Evolutionary conservation across 2,888 invertebrate species (phyloP).

Genomic region (Mythimna vitellina): DNA sequence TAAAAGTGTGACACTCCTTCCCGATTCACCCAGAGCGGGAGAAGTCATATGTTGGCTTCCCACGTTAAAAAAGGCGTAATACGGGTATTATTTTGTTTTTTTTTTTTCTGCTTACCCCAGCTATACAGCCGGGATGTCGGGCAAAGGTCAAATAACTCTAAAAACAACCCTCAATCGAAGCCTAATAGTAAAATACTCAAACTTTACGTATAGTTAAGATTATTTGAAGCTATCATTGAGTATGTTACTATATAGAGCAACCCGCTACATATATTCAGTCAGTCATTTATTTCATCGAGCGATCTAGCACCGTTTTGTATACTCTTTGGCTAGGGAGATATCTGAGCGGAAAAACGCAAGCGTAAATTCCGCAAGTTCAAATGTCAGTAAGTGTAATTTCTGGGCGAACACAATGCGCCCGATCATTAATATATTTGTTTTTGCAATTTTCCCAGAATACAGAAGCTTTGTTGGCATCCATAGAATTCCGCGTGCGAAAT

Average conservation of each 20-base stretch:
- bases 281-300: conserved; percentile 50
- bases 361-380: background rate
- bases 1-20: too few relatives aligned
- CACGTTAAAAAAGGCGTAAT: too few relatives aligned
- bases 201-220: conserved; percentile 56
- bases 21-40: too few relatives aligned
- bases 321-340: conserved; percentile 49
- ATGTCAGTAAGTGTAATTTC: background rate
- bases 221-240: conserved; percentile 58
- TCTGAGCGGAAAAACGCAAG: background rate
- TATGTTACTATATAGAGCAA: conserved; percentile 52
- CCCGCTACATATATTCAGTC: conserved; percentile 69
- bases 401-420: too few relatives aligned
- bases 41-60: too few relatives aligned
- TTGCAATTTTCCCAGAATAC: background rate
- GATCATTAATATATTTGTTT: too few relatives aligned
- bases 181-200: conserved; percentile 51
- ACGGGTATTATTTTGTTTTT: too few relatives aligned
- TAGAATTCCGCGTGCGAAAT: background rate
- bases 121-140: too few relatives aligned
- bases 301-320: conserved; percentile 74
- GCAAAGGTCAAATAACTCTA: conserved; percentile 8
- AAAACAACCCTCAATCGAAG: conserved; percentile 36
- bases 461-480: background rate
- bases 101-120: too few relatives aligned